Evolutionary conservation across 2,888 invertebrate species (phyloP), one percentile per base, ranked within the genome.

Genomic region (Agonopterix alstromeriana): DNA sequence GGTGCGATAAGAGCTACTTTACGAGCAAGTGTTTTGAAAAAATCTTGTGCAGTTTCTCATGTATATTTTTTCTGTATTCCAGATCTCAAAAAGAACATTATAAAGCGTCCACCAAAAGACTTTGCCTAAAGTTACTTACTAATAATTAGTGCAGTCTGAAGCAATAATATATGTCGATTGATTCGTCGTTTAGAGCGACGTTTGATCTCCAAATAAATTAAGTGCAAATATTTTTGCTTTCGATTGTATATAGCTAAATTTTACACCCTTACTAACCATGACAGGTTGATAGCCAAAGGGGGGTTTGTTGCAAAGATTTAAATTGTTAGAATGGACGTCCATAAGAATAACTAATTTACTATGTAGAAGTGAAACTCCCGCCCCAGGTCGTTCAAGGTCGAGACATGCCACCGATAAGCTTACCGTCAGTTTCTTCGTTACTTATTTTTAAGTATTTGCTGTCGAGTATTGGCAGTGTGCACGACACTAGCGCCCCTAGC

Each of bases 91-190:
- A 52, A 48, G 55, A 55, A 45, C 53, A 57, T 55, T 61, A 53
- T 57, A 59, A 65, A 71, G 76, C 73, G 73, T 77, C 76, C 77
- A 75, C 72, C 71, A 74, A 73, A 73, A 67, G 77, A 77, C 76
- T 76, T 66, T 59, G 67, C 70, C 67, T 71, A 68, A 27, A 27
- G 27, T 27, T 27, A 27, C 65, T 60, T 54, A 60, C 59, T 54
- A 54, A 44, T 59, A 47, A 36, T 41, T 48, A 42, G 42, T 38
- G 35, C 43, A 35, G 35, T 43, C 5, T 27, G 40, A 40, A 43
- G 43, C 38, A 10, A 10, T 38, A 38, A 38, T 27, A 27, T 27
- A 27, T 27, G 27, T 27, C 27, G 27, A 27, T 27, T 27, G 27
- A 7, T 27, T 27, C 27, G 27, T 17, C 3, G 17, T 27, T 27